These are phyloP conservation scores for Uloborus plumipes DNA, from an alignment of 2,888 invertebrate genomes.

Conservation along the genomic window DNA sequence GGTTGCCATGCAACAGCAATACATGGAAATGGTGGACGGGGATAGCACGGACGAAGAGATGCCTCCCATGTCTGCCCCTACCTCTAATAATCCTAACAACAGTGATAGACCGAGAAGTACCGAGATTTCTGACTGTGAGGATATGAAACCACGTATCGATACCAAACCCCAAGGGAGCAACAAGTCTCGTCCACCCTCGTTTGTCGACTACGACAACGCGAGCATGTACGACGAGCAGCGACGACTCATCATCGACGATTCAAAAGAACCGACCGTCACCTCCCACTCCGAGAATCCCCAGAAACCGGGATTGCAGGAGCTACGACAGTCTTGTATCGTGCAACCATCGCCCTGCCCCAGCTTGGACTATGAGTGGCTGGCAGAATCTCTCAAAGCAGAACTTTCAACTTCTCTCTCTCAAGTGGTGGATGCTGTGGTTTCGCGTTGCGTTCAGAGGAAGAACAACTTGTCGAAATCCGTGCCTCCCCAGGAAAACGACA, in stretches of 20 bases:
- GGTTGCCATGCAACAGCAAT: conserved; percentile 91
- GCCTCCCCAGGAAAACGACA: conserved; percentile 12
- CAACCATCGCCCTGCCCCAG: conserved; percentile 73
- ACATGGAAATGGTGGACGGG: conserved; percentile 84
- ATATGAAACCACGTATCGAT: conserved; percentile 32
- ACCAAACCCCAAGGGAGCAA: neutral
- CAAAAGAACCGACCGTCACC: conserved; percentile 75
- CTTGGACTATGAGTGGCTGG: conserved; percentile 87
- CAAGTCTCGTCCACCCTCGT: neutral
- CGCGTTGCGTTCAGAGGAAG: conserved; percentile 79
- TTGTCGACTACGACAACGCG: conserved; percentile 68
- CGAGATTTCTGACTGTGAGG: conserved; percentile 33
- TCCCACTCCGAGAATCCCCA: conserved; percentile 1
- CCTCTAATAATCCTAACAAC: conserved; percentile 36
- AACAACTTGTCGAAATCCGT: conserved; percentile 1
- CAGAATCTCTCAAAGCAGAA: conserved; percentile 92
- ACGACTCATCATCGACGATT: conserved; percentile 84
- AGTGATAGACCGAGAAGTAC: conserved; percentile 26
- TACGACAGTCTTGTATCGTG: conserved; percentile 61
- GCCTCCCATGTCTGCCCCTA: conserved; percentile 65
- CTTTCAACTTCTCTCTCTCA: conserved; percentile 86
- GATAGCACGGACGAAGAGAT: conserved; percentile 75
- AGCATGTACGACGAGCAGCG: conserved; percentile 85
- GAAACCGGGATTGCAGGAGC: conserved; percentile 2
- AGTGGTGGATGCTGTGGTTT: conserved; percentile 89